Conservation (phyloP, 1,140 invertebrate species). For the Chlorops oryzae region DNA sequence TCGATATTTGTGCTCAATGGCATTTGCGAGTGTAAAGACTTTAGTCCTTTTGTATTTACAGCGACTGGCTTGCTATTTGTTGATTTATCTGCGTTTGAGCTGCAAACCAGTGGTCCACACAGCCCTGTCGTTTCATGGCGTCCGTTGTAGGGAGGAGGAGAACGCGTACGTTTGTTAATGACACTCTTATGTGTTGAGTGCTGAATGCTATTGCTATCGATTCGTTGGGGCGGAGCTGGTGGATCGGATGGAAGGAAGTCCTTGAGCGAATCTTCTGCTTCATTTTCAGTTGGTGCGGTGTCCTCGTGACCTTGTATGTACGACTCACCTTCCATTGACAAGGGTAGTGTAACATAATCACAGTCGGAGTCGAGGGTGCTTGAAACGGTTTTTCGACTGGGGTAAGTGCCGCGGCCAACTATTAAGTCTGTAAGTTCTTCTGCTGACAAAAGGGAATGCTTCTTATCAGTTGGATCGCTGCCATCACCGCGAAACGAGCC, state of each 20-base stretch:
- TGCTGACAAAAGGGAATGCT: slow-evolving; percentile 67
- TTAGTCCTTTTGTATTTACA: slow-evolving; percentile 14
- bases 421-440: slow-evolving; percentile 76
- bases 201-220: slow-evolving; percentile 53
- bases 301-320: slow-evolving; percentile 53
- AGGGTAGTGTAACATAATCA: slow-evolving; percentile 78
- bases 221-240: slow-evolving; percentile 58
- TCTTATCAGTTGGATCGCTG: slow-evolving; percentile 72
- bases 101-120: slow-evolving; percentile 33
- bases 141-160: slow-evolving; percentile 51
- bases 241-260: slow-evolving; percentile 49
- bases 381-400: slow-evolving; percentile 71
- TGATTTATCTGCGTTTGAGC: neutral
- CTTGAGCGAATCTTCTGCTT: slow-evolving; percentile 30
- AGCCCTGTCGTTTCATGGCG: slow-evolving; percentile 45
- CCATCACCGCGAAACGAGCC: slow-evolving; percentile 78
- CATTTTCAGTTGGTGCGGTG: slow-evolving; percentile 50
- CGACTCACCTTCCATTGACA: slow-evolving; percentile 55
- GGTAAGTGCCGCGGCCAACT: slow-evolving; percentile 68
- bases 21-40: slow-evolving; percentile 4
- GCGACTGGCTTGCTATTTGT: neutral
- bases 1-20: neutral
- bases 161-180: slow-evolving; percentile 25
- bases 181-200: slow-evolving; percentile 20
- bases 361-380: slow-evolving; percentile 79